Evolutionary conservation across 2,888 invertebrate genomes (phyloP), one percentile per base, ranked within the genome.

Genomic region (Ormyrus labotus): DNA sequence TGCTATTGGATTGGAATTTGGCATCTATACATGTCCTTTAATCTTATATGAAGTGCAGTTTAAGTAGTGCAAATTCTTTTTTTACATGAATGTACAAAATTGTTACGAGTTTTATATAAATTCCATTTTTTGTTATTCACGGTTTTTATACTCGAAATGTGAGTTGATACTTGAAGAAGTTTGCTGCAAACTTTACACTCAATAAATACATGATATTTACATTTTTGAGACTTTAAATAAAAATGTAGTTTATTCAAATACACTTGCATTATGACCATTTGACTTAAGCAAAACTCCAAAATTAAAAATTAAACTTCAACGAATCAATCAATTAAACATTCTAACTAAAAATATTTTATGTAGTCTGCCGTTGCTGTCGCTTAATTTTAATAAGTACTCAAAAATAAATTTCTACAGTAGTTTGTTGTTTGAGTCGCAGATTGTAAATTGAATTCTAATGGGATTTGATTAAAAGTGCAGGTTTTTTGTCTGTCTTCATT

Each of bases 221-320:
- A 76, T 58, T 13, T 64, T 58, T 13, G 10, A 19, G 50, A 45
- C 47, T 75, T 13, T 51, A 10, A 61, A 50, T 67, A n/a, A 10
- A 11, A 51, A 70, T 68, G n/a, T 67, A 68, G 63, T 57, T 48
- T 11, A 64, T 47, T 45, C 47, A 69, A 60, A 65, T 70, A 69
- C 72, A 81, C 79, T 81, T 79, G 79, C 60, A 63, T 67, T 19
- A 79, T 79, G 79, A 76, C 78, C 76, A 81, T 79, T 81, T 81
- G 79, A 79, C 50, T 19, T 76, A 72, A 78, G 64, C 68, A 72
- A 78, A 73, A 65, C 72, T 75, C 67, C 6, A 81, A 76, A 72
- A n/a, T 53, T 34, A 34, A 72, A 13, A 47, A 75, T 63, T 75
- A 50, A 34, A 68, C 34, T 63, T 78, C n/a, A 5, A 58, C 64